Evolutionary conservation across 2,888 invertebrate genomes (phyloP), one percentile per base, ranked within the genome.

Genomic region (Limnephilus lunatus): DNA sequence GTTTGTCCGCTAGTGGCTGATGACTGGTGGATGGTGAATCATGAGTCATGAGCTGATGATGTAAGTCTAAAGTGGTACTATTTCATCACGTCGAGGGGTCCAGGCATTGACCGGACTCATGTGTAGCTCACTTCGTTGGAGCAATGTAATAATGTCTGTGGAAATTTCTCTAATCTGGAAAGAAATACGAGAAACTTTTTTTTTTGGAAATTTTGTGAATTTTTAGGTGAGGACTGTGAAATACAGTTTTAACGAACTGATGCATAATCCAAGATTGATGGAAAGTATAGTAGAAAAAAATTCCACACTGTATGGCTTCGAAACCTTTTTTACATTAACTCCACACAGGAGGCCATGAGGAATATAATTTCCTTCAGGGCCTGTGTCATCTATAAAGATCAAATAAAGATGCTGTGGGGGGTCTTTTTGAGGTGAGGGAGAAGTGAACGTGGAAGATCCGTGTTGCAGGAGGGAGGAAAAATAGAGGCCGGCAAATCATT

Each of bases 41-140:
- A 44, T 48, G 48, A 48, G 86, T 30, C 86, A 86, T 86, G 44
- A 44, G 19, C 86, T 44, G 86, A 44, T 86, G 86, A 86, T 44
- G 86, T 48, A 86, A 68, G n/a, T 68, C 19, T 68, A 68, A 68
- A 9, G 68, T 68, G 44, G 44, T 44, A 35, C 86, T 30, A 44
- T 48, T 86, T 48, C 86, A 30, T 86, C 86, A 86, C 44, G 48
- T 48, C 83, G 25, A 32, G 68, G 83, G 15, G 48, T 44, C 48
- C 83, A 32, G 68, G 35, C 83, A 25, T 35, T 83, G 83, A 83
- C 35, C 83, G 83, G 35, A 25, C 68, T 68, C 68, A n/a, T 9
- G 15, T 19, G 68, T 68, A 68, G 68, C 68, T 25, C n/a, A n/a
- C 5, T 25, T 68, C 68, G 25, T 25, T 25, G 68, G 9, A n/a